phyloP scores from a whole-genome alignment of 2,888 invertebrate genomes.

The Cerceris rybyensis region DNA sequence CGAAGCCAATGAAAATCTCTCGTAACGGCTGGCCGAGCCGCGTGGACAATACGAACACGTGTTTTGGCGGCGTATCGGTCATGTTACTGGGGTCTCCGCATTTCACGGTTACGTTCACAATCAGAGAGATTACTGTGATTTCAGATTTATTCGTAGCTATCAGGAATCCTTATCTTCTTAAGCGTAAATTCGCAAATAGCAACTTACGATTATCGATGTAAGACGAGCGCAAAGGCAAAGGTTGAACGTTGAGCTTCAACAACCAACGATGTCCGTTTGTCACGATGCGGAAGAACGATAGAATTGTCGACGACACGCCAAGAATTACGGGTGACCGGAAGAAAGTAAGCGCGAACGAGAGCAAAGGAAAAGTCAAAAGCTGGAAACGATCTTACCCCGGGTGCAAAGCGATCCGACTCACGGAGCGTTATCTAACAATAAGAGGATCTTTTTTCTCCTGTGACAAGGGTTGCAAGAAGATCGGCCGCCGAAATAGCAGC shows the following conservation, averaged over 20 bases:
- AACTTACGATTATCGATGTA: no score
- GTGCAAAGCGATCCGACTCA: conserved; percentile 25
- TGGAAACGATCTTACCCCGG: conserved; percentile 31
- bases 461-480: conserved; percentile 60
- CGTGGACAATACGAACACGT: neutral
- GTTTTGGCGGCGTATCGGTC: neutral
- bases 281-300: no score
- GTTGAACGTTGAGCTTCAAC: no score
- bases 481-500: conserved; percentile 75
- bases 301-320: no score
- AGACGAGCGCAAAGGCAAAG: no score
- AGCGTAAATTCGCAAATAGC: no score
- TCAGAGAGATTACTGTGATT: no score
- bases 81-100: neutral
- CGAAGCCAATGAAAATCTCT: conserved; percentile 26
- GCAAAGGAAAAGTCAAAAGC: neutral
- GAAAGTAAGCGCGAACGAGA: neutral
- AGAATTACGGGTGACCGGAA: no score
- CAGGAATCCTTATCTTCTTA: no score
- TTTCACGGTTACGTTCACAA: no score
- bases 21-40: neutral
- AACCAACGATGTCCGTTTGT: no score
- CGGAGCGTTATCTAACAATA: conserved; percentile 39
- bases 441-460: conserved; percentile 38
- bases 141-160: no score